These are phyloP conservation scores for Heliconius aoede DNA, from an alignment of 2,888 invertebrate species.

Conservation along the genomic window DNA sequence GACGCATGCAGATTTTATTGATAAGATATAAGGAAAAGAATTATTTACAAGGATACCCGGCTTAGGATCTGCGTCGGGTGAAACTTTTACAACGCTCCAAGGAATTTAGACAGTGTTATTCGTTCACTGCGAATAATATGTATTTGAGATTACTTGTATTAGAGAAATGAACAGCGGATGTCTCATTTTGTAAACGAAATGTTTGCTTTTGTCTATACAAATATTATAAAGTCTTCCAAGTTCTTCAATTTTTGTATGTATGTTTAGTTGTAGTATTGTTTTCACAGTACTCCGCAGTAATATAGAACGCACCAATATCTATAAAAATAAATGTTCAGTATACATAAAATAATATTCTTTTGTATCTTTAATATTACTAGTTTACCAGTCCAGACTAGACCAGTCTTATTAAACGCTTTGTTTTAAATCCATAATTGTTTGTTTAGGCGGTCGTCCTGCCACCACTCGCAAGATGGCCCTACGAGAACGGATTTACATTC, in stretches of 20 bases:
- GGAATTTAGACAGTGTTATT: slow-evolving; percentile 13
- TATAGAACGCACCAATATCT: too few relatives aligned
- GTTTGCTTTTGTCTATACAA: not conserved
- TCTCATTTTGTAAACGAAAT: not conserved
- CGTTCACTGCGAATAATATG: slow-evolving; percentile 20
- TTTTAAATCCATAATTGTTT: slow-evolving; percentile 42
- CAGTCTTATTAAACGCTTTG: not conserved
- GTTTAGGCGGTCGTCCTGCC: slow-evolving; percentile 97
- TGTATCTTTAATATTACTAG: too few relatives aligned
- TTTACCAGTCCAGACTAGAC: too few relatives aligned
- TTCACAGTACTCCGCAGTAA: too few relatives aligned
- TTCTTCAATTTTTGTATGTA: too few relatives aligned
- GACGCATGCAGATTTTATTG: slow-evolving; percentile 63
- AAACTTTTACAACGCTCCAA: slow-evolving; percentile 23
- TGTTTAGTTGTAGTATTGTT: too few relatives aligned
- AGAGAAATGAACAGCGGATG: slow-evolving; percentile 5
- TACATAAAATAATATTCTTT: too few relatives aligned
- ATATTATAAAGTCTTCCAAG: not conserved
- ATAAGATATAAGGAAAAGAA: slow-evolving; percentile 56
- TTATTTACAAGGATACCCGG: slow-evolving; percentile 52
- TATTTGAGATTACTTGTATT: slow-evolving; percentile 5
- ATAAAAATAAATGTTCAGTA: too few relatives aligned
- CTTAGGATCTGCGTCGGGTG: slow-evolving; percentile 23
- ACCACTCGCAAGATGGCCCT: slow-evolving; percentile 98
- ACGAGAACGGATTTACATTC: slow-evolving; percentile 99